Evolutionary conservation across 2,113 vertebrate genomes (phyloP).

Genomic region (Lamprologus ornatipinnis): DNA sequence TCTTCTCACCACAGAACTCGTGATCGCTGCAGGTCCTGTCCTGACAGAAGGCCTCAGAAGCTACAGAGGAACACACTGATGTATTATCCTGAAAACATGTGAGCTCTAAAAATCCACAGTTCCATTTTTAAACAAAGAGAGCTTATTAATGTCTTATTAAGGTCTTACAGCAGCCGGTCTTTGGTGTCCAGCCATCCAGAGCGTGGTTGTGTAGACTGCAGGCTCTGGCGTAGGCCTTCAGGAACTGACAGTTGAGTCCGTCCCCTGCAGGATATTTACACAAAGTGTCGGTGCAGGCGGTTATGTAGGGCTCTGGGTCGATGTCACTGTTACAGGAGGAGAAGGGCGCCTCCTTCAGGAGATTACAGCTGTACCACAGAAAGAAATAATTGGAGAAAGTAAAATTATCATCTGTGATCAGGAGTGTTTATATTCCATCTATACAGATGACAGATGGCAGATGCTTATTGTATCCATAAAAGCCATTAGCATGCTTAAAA

Average conservation of each 20-base stretch:
- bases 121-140: too few relatives aligned
- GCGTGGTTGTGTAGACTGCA: background rate
- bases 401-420: background rate
- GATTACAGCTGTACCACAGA: background rate
- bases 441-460: background rate
- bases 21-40: too few relatives aligned
- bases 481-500: background rate
- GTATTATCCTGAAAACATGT: too few relatives aligned
- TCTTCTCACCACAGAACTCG: too few relatives aligned
- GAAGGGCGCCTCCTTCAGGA: background rate
- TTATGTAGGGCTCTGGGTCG: background rate
- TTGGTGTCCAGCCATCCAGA: too few relatives aligned
- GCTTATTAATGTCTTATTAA: too few relatives aligned
- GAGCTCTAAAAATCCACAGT: too few relatives aligned
- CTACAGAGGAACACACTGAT: too few relatives aligned
- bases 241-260: background rate
- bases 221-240: background rate
- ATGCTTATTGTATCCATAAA: background rate
- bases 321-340: background rate
- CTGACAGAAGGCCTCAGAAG: too few relatives aligned
- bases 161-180: too few relatives aligned
- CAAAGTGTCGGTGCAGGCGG: background rate
- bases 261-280: background rate
- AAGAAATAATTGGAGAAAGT: background rate
- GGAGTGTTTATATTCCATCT: background rate